Base-by-base conservation (phyloP, 2,888 invertebrate genomes). In the Gortyna flavago region DNA sequence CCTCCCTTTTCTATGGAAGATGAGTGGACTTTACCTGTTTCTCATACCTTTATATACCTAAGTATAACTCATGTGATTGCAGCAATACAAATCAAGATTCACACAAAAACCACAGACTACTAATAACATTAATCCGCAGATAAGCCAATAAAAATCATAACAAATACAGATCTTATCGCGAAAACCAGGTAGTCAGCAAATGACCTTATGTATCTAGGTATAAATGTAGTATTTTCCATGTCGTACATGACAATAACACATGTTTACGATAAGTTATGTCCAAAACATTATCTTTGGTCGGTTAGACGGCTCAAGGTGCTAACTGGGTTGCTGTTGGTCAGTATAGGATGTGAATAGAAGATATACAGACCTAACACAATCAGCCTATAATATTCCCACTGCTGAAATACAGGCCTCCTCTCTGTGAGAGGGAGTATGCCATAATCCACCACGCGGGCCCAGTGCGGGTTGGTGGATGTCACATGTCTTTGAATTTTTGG, bases 91-190 rank as follows among this genome's bases (percentile, higher is more conserved):
- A 51, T n/a, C 21, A 51, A 6, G 18, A 9, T 21, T 51, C 32
- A 57, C 54, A 6, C 32, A 29, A 73, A 61, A 72, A 6, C 74
- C 13, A 57, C 21, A 7, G 81, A n/a, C 54, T 32, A 75, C 75
- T 75, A 54, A 38, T 18, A 71, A 38, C 25, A 61, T n/a, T 80
- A 81, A 85, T 83, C 85, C 65, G 54, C 9, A 61, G 85, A 85
- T 85, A 83, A 85, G 29, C 18, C 48, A 76, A 68, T 66, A 79
- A 51, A 80, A 83, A 69, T 75, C 61, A 81, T 65, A 75, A 81
- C 66, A 32, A 71, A 54, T 48, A 54, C 41, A 11, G 32, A 61
- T 81, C 61, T 83, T 85, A 83, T 83, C 85, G n/a, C 13, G 0
- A 48, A 81, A 72, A 65, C 4, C 67, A 32, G 68, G 71, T 69